Evolutionary conservation across 2,797 vertebrate genomes (phyloP), one percentile per base, ranked within the genome.

Genomic region (Lycodopsis pacificus): DNA sequence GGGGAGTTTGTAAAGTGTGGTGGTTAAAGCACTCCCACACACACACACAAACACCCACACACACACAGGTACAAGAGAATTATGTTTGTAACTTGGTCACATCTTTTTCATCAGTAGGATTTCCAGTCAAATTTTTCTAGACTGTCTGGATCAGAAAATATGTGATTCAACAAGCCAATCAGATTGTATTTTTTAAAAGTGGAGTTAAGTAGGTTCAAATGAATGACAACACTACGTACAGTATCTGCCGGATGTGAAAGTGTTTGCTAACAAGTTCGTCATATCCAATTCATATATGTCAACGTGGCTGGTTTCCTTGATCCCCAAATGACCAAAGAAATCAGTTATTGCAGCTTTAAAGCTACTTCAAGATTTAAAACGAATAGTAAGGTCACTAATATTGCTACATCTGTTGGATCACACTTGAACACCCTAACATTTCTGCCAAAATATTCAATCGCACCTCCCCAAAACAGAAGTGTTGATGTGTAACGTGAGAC

Each of bases 391-490:
- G 6, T 17, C 51, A 71, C 2, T 11, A 44, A 53, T n/a, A 56
- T 10, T 46, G 3, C 58, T 25, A 36, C 9, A 49, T 1, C 4
- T 36, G 36, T 6, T 15, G 40, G 3, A 12, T 54, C 10, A 22
- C 17, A 71, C 20, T n/a, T 3, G 42, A 34, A 2, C 12, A 4
- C 12, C 36, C 1, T 25, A n/a, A 56, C 66, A 42, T 68, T 19
- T 22, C 58, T 76, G 65, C 53, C 84, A 91, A 83, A 83, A 73
- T 77, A 65, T 76, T 67, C n/a, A 80, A 53, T 75, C 22, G 36
- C 11, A 73, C 13, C 42, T 77, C 40, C 17, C 14, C 1, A 7
- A 69, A 76, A 36, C 25, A 25, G 25, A 25, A 25, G 25, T 25
- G 25, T 25, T 1, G 3, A 64, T 38, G 22, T 48, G 36, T 58